These are phyloP conservation scores for Labeo catla DNA, from an alignment of 2,113 vertebrate genomes.

Conservation along the genomic window DNA sequence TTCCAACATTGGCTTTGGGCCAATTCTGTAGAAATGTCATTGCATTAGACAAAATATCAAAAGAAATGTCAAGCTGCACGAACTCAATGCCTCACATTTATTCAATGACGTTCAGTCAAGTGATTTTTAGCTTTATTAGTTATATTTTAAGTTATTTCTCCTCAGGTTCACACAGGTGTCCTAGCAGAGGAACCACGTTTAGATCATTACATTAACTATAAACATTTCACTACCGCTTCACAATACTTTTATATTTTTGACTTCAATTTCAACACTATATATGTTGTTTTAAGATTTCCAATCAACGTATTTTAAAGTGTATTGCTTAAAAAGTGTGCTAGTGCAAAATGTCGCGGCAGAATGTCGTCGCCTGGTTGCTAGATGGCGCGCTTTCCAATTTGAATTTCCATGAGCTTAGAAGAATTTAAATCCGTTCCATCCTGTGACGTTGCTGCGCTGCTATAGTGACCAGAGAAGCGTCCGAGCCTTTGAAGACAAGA, in stretches of 20 bases:
- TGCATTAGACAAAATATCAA: background rate
- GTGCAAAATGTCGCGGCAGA: background rate
- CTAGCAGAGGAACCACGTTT: background rate
- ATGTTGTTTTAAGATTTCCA: background rate
- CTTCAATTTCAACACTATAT: background rate
- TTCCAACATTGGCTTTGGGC: too few relatives aligned
- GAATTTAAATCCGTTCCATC: background rate
- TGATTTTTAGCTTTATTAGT: background rate
- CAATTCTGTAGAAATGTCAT: too few relatives aligned
- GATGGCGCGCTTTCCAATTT: background rate
- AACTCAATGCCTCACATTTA: background rate
- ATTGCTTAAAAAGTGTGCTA: background rate
- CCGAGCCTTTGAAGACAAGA: background rate
- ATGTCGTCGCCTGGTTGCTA: background rate
- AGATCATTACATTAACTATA: background rate
- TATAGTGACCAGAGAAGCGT: constrained; percentile 17
- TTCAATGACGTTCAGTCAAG: too few relatives aligned
- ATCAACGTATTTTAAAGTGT: background rate
- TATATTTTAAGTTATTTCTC: background rate
- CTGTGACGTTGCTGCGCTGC: constrained; percentile 4
- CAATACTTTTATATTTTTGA: background rate
- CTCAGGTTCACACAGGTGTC: background rate
- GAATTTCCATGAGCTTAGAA: background rate
- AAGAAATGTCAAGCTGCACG: background rate
- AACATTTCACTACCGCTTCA: background rate